Evolutionary conservation across 2,888 invertebrate genomes (phyloP), one percentile per base, ranked within the genome.

Genomic region (Meteorus colon): DNA sequence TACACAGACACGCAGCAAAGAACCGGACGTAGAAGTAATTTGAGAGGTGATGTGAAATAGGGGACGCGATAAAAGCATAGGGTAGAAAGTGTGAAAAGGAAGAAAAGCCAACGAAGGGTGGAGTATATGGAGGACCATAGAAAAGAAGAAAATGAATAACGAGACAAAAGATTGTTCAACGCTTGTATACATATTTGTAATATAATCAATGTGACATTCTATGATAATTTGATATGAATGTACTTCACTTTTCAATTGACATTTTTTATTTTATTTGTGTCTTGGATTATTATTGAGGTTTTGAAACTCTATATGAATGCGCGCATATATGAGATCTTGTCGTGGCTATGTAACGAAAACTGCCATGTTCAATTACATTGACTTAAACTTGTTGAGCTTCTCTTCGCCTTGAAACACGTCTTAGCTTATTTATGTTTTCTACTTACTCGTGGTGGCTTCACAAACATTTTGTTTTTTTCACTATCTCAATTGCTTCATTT

Each of bases 341-440:
- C 48, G 4, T 24, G 66, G 37, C 55, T 27, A 41, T 34, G 51
- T 60, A 68, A 62, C 48, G 14, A 70, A 69, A 74, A 62, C 45
- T 41, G 70, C 65, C 65, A 66, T 59, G 51, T 71, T 75, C 45
- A 75, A 70, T 74, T 74, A 74, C 37, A 74, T 65, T 55, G 55
- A 70, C 63, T 69, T 63, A 74, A 63, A 74, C 74, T 74, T 74
- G 74, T 74, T 74, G 74, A 74, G 69, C 74, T 74, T 41, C 69
- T 34, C n/a, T 48, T 73, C 31, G 19, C 45, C 69, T 59, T 34
- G 24, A n/a, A 55, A 27, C 29, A 31, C 55, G 34, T 55, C 55
- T 55, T 55, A 34, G 37, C 12, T 14, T 59, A 69, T 69, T 69
- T 55, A 55, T 69, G 48, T 51, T 69, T 69, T 55, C 31, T 31